These are phyloP conservation scores for Stenodema calcarata DNA, from an alignment of 2,888 invertebrate genomes.

Conservation along the genomic window DNA sequence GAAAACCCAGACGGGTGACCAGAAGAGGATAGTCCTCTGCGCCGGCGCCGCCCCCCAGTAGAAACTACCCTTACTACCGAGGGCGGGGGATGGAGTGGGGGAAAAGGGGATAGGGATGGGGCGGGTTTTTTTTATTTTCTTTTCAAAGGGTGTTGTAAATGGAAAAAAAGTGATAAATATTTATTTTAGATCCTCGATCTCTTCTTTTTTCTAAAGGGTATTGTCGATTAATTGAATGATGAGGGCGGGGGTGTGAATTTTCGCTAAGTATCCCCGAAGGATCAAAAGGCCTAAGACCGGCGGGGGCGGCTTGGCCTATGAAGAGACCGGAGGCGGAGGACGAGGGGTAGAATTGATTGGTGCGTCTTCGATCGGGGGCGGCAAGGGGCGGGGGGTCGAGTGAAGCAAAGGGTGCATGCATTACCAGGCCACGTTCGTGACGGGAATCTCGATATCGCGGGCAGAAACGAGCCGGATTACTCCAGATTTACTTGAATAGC, in stretches of 20 bases:
- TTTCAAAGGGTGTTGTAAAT: not conserved
- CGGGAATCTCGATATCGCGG: not conserved
- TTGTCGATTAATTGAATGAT: not conserved
- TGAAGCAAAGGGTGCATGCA: not conserved
- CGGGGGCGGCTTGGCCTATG: not conserved
- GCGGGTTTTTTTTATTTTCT: not conserved
- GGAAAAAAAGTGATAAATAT: not conserved
- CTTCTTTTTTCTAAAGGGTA: not conserved
- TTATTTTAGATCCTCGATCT: not conserved
- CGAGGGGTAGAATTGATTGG: not conserved
- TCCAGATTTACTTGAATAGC: not conserved
- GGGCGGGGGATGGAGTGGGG: not conserved
- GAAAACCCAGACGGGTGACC: constrained; percentile 24
- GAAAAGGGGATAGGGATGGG: not conserved
- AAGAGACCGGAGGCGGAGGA: no score
- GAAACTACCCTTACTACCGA: constrained; percentile 9
- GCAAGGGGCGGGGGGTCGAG: not conserved
- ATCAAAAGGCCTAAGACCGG: not conserved
- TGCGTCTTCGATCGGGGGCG: not conserved
- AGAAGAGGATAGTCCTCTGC: not conserved
- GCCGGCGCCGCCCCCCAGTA: constrained; percentile 32
- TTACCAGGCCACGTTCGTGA: not conserved
- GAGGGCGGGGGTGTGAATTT: not conserved
- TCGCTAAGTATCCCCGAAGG: not conserved
- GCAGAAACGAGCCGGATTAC: not conserved